Base-by-base conservation (phyloP, 1,140 invertebrate genomes). In the Drosophila auraria region DNA sequence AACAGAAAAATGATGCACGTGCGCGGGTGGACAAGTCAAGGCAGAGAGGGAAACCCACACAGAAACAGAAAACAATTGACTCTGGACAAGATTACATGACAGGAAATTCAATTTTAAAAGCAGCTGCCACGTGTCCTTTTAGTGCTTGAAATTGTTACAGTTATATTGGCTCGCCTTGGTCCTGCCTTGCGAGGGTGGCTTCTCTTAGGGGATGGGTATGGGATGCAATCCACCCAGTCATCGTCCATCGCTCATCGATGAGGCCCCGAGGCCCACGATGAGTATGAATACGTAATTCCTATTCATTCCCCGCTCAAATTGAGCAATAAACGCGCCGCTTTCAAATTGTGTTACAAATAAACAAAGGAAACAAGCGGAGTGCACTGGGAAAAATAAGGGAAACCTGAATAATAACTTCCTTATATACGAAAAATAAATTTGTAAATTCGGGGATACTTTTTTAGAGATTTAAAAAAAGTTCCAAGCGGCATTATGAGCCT, bases 71-170 rank as follows among this genome's bases (percentile, higher is more conserved):
- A 92, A 91, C 91, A 92, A 92, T 92, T 92, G 91, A 92, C 79
- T 86, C 87, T 78, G 75, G 78, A 91, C 89, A 91, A 82, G 91
- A 92, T 92, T 92, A 92, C 91, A 92, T 81, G 91, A 50, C 87
- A 86, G 91, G 91, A 92, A 92, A 92, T 92, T 92, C 91, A 92
- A 92, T 92, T 92, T 92, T 92, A 92, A 92, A 92, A 92, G 91
- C 91, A 92, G 91, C 91, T 92, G 91, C 91, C 91, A 92, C 91
- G 91, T 92, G 91, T 92, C 91, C 62, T 81, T 92, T 84, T 92
- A 92, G 91, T 91, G 91, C 91, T 92, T 89, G 79, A 92, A 90
- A 91, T 81, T 91, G 89, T 91, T 72, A 87, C 87, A 90, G 77
- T 84, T 84, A 84, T 87, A 57, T 57, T 57, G 54, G 54, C 54